Conservation (phyloP, 2,888 invertebrate genomes). For the Acleris laterana region DNA sequence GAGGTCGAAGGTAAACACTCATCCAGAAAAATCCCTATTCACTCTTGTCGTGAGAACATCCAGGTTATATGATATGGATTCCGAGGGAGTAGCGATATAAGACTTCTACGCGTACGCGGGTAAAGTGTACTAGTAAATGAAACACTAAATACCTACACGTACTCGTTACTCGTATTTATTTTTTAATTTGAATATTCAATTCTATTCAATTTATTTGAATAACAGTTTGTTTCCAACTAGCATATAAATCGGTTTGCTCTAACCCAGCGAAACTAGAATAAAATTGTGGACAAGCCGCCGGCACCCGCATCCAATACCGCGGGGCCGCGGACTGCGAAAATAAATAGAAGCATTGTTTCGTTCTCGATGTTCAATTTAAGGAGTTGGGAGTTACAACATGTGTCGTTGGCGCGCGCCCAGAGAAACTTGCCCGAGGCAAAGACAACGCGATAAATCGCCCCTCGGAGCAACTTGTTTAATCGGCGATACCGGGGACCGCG, state of each 20-base stretch:
- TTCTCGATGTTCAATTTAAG: slow-evolving; percentile 40
- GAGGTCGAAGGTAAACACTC: too few species aligned
- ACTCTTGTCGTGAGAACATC: too few species aligned
- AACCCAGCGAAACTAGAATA: slow-evolving; percentile 1
- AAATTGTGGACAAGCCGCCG: slow-evolving; percentile 2
- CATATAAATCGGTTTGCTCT: slow-evolving; percentile 5
- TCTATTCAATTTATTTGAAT: too few species aligned
- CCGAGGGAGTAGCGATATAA: too few species aligned
- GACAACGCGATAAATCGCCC: slow-evolving; percentile 51
- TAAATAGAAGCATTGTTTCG: slow-evolving; percentile 30
- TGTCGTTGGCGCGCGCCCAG: slow-evolving; percentile 40
- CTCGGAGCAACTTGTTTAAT: slow-evolving; percentile 31
- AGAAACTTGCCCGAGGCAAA: slow-evolving; percentile 40
- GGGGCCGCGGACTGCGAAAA: slow-evolving; percentile 13
- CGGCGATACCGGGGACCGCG: slow-evolving; percentile 18
- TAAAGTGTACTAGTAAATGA: too few species aligned
- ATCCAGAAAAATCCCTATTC: too few species aligned
- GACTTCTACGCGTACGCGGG: too few species aligned
- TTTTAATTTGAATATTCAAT: too few species aligned
- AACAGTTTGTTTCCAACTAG: background rate
- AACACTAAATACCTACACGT: too few species aligned
- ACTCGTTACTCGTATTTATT: too few species aligned
- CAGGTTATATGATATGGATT: too few species aligned
- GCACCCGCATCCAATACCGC: slow-evolving; percentile 18
- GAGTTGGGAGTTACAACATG: slow-evolving; percentile 41